phyloP scores from a whole-genome alignment of 2,888 invertebrate genomes.

The Hydropsyche betteni region DNA sequence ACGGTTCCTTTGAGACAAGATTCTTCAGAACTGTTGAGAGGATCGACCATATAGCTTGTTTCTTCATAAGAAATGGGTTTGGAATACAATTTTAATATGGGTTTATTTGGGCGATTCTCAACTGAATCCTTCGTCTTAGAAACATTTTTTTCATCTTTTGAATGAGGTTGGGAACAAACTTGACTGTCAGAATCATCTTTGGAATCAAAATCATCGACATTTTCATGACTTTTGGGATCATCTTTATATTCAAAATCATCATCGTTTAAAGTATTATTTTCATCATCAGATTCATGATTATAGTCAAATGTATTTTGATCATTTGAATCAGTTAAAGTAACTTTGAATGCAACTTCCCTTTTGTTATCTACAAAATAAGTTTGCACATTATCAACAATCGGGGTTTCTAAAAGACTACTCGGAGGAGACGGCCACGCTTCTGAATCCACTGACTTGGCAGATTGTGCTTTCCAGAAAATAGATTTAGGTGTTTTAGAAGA shows the following conservation, averaged over 20 bases:
- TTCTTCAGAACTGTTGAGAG: conserved; percentile 60
- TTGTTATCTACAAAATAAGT: conserved; percentile 82
- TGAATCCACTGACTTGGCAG: conserved; percentile 71
- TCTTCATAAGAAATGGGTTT: conserved; percentile 64
- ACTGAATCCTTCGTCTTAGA: conserved; percentile 54
- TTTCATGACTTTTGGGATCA: conserved; percentile 55
- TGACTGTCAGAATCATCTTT: conserved; percentile 60
- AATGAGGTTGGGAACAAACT: conserved; percentile 54
- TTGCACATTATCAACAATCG: conserved; percentile 79
- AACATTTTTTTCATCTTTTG: not conserved
- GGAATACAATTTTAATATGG: conserved; percentile 55
- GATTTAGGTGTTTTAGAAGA: conserved; percentile 58
- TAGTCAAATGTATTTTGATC: conserved; percentile 69
- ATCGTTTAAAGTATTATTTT: conserved; percentile 75
- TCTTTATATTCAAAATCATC: conserved; percentile 67
- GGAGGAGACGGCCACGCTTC: conserved; percentile 87
- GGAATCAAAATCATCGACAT: conserved; percentile 61
- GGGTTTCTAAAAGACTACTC: conserved; percentile 74
- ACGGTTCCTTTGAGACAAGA: conserved; percentile 60
- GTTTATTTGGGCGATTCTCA: not conserved
- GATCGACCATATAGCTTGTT: conserved; percentile 66
- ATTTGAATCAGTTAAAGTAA: conserved; percentile 76
- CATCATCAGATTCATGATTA: conserved; percentile 71
- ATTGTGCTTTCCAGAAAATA: conserved; percentile 59
- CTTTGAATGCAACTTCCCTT: conserved; percentile 80